phyloP scores from a whole-genome alignment of 2,797 vertebrate genomes.

The Typhlichthys subterraneus region DNA sequence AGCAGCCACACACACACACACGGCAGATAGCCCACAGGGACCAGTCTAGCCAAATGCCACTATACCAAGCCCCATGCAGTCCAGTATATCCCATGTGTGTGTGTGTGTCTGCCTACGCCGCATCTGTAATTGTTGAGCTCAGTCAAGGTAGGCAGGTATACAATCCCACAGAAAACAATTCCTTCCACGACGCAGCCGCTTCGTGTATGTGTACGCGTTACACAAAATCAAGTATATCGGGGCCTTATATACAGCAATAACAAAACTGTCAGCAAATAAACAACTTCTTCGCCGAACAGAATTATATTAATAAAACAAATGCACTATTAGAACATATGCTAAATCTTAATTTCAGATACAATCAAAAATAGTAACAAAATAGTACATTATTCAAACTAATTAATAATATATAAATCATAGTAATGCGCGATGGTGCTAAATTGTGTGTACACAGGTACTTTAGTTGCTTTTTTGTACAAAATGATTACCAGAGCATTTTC shows the following conservation, averaged over 20 bases:
- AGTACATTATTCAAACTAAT: too few relatives aligned
- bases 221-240: too few relatives aligned
- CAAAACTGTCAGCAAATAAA: too few relatives aligned
- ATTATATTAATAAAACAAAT: too few relatives aligned
- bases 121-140: constrained; percentile 10
- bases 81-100: constrained; percentile 42
- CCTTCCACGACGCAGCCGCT: too few relatives aligned
- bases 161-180: neutral
- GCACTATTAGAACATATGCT: too few relatives aligned
- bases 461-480: neutral
- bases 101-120: neutral
- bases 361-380: too few relatives aligned
- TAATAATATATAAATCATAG: too few relatives aligned
- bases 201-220: too few relatives aligned
- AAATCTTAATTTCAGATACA: too few relatives aligned
- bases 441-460: neutral
- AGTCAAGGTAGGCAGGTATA: constrained; percentile 22
- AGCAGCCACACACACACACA: neutral
- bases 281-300: too few relatives aligned
- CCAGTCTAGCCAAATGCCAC: constrained; percentile 52
- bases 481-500: neutral
- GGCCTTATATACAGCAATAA: too few relatives aligned
- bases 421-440: neutral
- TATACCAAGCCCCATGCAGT: constrained; percentile 52
- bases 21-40: neutral